Conservation (phyloP, 2,888 invertebrate species). For the Byasa hedistus region DNA sequence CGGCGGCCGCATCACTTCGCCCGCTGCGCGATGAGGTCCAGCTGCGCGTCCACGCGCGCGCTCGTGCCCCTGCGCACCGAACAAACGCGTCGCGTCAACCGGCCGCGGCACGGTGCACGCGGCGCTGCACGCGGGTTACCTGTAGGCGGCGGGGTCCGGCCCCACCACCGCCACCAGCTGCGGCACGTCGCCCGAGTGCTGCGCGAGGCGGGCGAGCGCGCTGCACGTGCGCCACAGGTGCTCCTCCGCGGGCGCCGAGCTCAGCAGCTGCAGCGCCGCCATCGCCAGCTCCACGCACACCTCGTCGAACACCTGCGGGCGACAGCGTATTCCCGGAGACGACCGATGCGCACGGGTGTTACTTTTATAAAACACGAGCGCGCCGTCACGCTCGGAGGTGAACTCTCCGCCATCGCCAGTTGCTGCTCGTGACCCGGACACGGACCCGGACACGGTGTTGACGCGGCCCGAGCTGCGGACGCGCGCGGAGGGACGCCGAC, state of each 20-base stretch:
- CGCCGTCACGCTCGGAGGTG: not conserved
- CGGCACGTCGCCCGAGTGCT: constrained; percentile 91
- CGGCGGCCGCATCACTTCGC: constrained; percentile 47
- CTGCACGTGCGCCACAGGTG: constrained; percentile 88
- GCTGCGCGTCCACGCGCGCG: constrained; percentile 88
- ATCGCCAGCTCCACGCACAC: constrained; percentile 94
- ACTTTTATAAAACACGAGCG: too few species aligned
- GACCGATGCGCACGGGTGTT: too few species aligned
- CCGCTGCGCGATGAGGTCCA: constrained; percentile 86
- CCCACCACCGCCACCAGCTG: constrained; percentile 95
- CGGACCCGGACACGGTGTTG: too few species aligned
- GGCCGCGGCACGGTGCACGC: too few species aligned
- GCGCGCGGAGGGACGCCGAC: too few species aligned
- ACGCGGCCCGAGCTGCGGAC: too few species aligned
- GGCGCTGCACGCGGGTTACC: constrained; percentile 45
- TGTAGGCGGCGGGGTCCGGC: constrained; percentile 90
- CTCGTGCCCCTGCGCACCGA: constrained; percentile 82
- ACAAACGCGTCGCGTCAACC: not conserved
- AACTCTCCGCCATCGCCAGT: too few species aligned
- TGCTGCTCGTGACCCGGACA: too few species aligned
- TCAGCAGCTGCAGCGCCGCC: constrained; percentile 94
- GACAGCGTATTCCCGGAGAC: not conserved
- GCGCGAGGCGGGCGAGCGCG: constrained; percentile 86
- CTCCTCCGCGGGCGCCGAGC: constrained; percentile 88
- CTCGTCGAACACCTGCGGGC: constrained; percentile 93